A percentile compares a stretch with the other conserved stretches of the same genome.
phyloP scores from a whole-genome alignment of 2,888 invertebrate genomes.

The Nebria brevicollis region DNA sequence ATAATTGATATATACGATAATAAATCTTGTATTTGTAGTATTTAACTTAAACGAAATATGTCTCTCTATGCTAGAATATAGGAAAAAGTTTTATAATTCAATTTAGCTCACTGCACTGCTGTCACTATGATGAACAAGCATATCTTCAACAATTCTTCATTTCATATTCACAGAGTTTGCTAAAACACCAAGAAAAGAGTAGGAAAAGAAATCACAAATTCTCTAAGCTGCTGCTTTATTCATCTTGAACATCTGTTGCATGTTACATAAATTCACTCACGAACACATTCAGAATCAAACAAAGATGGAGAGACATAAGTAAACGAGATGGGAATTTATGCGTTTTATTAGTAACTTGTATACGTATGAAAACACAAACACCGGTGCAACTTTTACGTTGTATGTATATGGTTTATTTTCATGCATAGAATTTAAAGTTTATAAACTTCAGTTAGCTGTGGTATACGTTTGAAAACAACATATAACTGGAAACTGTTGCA shows the following conservation, averaged over 20 bases:
- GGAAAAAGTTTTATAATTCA: not conserved
- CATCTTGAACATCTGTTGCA: not conserved
- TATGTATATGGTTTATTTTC: no score
- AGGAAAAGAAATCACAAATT: not conserved
- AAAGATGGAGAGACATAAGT: not conserved
- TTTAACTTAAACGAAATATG: no score
- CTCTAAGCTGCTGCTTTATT: not conserved
- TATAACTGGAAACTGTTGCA: not conserved
- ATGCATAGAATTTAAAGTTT: not conserved
- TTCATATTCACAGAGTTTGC: not conserved
- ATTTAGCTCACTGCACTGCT: not conserved
- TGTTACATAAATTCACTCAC: not conserved
- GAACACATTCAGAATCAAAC: not conserved
- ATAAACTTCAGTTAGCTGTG: not conserved
- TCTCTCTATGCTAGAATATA: no score
- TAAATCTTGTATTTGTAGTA: no score
- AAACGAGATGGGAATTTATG: not conserved
- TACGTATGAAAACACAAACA: no score
- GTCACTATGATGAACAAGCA: not conserved
- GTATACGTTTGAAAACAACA: no score
- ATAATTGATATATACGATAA: no score
- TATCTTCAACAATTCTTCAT: not conserved
- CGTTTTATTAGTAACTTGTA: not conserved
- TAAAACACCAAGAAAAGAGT: not conserved
- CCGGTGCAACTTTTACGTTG: no score